These are phyloP conservation scores for Gibbula magus DNA, from an alignment of 2,888 invertebrate species.

Conservation along the genomic window DNA sequence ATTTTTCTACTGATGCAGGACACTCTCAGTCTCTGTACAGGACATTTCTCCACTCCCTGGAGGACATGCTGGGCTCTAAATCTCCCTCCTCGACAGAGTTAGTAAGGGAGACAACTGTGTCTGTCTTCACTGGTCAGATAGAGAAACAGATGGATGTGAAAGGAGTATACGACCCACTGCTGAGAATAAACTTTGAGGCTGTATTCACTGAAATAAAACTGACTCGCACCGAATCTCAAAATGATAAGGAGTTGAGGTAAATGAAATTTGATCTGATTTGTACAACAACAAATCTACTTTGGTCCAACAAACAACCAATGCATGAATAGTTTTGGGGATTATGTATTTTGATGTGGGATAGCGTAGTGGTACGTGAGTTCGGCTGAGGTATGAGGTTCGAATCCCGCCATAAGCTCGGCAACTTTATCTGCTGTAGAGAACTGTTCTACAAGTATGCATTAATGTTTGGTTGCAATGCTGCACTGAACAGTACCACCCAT, in stretches of 20 bases:
- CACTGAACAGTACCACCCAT: too few species aligned
- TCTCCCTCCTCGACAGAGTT: neutral
- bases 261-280: too few species aligned
- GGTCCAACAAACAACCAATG: too few species aligned
- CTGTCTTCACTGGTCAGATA: constrained; percentile 47
- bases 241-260: constrained; percentile 29
- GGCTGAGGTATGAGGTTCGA: too few species aligned
- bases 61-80: constrained; percentile 47
- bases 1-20: constrained; percentile 41
- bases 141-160: constrained; percentile 58
- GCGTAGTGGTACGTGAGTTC: too few species aligned
- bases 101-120: constrained; percentile 31
- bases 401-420: too few species aligned
- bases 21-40: constrained; percentile 59
- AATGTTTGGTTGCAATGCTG: too few species aligned
- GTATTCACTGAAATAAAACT: constrained; percentile 36
- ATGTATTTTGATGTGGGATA: too few species aligned
- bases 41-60: constrained; percentile 59
- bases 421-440: too few species aligned
- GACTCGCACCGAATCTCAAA: neutral
- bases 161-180: constrained; percentile 59
- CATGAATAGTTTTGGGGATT: too few species aligned
- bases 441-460: too few species aligned
- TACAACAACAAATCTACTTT: too few species aligned
- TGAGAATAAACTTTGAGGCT: constrained; percentile 61